Evolutionary conservation across 2,888 invertebrate genomes (phyloP), one percentile per base, ranked within the genome.

Genomic region (Lepidochitona cinerea): DNA sequence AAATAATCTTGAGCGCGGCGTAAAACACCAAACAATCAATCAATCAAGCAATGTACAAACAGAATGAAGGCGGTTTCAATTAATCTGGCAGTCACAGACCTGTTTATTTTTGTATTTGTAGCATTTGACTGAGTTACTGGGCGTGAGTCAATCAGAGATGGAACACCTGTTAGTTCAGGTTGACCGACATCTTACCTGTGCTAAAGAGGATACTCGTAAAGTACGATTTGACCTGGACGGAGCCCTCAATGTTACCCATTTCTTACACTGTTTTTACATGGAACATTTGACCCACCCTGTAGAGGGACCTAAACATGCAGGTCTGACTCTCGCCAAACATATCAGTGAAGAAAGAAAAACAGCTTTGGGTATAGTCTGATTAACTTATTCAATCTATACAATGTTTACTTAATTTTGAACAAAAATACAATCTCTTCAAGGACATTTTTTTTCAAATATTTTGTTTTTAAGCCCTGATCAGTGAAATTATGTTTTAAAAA

Each of bases 181-280:
- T 49, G 80, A 78, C 1, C 75, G 70, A 33, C 37, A 35, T 18
- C 52, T 53, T 7, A 70, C 18, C 53, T 70, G 32, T 53, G 32
- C 23, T 23, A 23, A 37, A 23, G 52, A 52, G 7, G 29, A 26
- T 18, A 18, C 49, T n/a, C 32, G 66, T 35, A 37, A 76, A 29
- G 84, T 83, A 41, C 74, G 72, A 41, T 85, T 86, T 75, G 76
- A 81, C 9, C n/a, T 33, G 33, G 79, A 79, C 1, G 79, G 77
- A 37, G 70, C 75, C 1, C 75, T 86, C 70, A 77, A 79, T 18
- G 81, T 83, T 32, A 79, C 84, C 12, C 84, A 81, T 12, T 89
- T 87, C 72, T 83, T 88, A 9, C 81, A 82, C 71, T 88, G 88
- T 73, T 89, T 89, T 59, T 32, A 59, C 59, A 23, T 29, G 23